Conservation (phyloP, 2,888 invertebrate genomes). For the Pachycephus smyrnensis region DNA sequence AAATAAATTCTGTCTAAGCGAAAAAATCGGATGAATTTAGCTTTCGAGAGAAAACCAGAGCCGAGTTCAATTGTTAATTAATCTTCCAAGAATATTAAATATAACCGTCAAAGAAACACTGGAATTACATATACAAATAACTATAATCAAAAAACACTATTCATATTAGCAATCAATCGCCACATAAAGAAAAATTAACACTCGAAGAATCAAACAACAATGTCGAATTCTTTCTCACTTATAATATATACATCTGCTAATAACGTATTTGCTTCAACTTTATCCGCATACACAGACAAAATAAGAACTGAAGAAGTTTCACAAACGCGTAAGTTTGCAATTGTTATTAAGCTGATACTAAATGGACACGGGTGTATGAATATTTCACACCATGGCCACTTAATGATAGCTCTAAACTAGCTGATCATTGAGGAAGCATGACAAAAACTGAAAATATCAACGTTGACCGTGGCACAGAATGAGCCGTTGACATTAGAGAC, state of each 20-base stretch:
- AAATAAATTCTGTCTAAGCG: not conserved
- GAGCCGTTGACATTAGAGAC: not conserved
- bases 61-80: not conserved
- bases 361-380: not conserved
- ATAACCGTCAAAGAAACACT: not conserved
- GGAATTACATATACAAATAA: not conserved
- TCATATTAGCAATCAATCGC: not conserved
- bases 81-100: not conserved
- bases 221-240: not conserved
- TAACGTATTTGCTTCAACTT: not conserved
- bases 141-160: not conserved
- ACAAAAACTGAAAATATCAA: constrained; percentile 4
- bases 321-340: not conserved
- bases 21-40: constrained; percentile 3
- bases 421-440: not conserved
- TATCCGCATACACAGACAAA: not conserved
- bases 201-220: not conserved
- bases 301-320: not conserved
- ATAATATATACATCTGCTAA: not conserved
- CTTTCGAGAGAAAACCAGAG: not conserved
- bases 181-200: not conserved
- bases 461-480: not conserved
- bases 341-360: not conserved
- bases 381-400: not conserved
- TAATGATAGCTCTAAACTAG: not conserved